phyloP scores from a whole-genome alignment of 2,113 vertebrate species.

The Mirza zaza region DNA sequence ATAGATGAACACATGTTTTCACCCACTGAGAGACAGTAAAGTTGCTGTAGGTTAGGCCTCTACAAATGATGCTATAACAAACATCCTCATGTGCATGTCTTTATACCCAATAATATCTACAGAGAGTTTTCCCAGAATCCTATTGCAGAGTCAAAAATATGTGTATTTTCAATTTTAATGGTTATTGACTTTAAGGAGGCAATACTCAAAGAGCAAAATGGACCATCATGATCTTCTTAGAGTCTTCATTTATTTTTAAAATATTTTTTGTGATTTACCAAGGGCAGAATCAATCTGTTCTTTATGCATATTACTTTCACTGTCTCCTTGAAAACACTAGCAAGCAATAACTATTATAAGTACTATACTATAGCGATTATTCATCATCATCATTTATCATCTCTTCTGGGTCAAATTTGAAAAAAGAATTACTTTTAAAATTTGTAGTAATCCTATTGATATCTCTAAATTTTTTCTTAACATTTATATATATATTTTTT shows the following conservation, averaged over 20 bases:
- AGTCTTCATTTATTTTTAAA: background rate
- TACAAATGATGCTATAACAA: background rate
- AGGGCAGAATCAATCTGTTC: background rate
- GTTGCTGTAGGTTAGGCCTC: background rate
- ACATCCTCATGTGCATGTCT: no score
- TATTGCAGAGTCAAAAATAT: background rate
- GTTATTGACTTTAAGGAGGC: background rate
- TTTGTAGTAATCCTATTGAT: background rate
- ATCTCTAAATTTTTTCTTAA: background rate
- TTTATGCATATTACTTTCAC: background rate
- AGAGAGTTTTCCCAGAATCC: background rate
- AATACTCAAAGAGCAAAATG: background rate
- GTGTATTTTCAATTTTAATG: background rate
- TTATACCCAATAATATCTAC: background rate
- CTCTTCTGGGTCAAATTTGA: background rate
- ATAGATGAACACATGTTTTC: background rate
- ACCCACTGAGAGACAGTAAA: background rate
- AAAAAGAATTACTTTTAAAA: background rate
- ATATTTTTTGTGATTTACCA: background rate
- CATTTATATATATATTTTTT: no score
- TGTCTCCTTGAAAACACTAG: background rate
- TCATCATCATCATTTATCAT: background rate
- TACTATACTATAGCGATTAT: no score
- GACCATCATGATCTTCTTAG: background rate
- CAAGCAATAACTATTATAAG: no score